Conservation (phyloP, 2,888 invertebrate genomes). For the Platycheirus rosarum region DNA sequence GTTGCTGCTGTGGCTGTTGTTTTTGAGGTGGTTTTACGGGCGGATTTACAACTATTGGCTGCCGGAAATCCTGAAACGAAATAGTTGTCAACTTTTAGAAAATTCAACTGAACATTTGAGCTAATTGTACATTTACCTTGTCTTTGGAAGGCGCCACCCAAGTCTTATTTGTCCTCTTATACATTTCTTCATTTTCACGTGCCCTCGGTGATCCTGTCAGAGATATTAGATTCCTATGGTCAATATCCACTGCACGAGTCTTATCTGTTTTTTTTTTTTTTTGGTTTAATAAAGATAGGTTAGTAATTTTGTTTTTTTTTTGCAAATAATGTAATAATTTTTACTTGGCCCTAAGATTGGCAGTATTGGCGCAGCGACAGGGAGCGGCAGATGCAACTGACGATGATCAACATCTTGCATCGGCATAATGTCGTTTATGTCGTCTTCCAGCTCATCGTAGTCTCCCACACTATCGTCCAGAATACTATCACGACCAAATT, state of each 20-base stretch:
- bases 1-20: slow-evolving; percentile 3
- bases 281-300: background rate
- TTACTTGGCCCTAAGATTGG: slow-evolving; percentile 53
- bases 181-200: slow-evolving; percentile 72
- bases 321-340: background rate
- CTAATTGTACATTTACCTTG: slow-evolving; percentile 61
- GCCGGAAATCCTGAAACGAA: slow-evolving; percentile 77
- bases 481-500: slow-evolving; percentile 86
- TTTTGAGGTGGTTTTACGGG: slow-evolving; percentile 31
- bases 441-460: slow-evolving; percentile 84
- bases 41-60: slow-evolving; percentile 46
- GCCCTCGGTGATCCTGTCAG: slow-evolving; percentile 88
- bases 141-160: slow-evolving; percentile 75
- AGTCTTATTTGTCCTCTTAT: slow-evolving; percentile 73
- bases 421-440: slow-evolving; percentile 83
- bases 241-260: slow-evolving; percentile 86
- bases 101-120: background rate
- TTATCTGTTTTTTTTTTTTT: slow-evolving; percentile 80
- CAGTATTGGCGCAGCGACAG: slow-evolving; percentile 81
- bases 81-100: background rate
- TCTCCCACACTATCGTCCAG: slow-evolving; percentile 83
- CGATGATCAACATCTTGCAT: slow-evolving; percentile 85
- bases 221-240: slow-evolving; percentile 92
- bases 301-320: background rate
- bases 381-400: slow-evolving; percentile 82